Evolutionary conservation across 2,888 invertebrate species (phyloP), one percentile per base, ranked within the genome.

Genomic region (Caenorhabditis sp.): DNA sequence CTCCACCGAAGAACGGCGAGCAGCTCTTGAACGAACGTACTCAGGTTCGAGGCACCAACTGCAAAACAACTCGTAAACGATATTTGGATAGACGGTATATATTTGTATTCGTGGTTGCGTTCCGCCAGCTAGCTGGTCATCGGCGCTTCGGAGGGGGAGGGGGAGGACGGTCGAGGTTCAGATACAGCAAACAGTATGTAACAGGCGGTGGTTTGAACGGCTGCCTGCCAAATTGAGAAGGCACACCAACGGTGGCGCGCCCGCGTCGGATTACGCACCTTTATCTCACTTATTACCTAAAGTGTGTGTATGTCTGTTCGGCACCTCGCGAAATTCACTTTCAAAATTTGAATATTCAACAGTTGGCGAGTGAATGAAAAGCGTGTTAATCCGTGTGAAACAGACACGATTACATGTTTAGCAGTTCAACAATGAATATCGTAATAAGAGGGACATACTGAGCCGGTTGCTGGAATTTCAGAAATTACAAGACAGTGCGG

Each of bases 171-270:
- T 74, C 81, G 82, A 68, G 82, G 77, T 77, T 77, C 77, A 81
- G 79, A 85, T 82, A 81, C 79, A 77, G 85, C 85, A 86, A 86
- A 86, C 75, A 86, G 84, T 82, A 84, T 86, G 86, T 86, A 86
- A 84, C 86, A 84, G 86, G 84, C 83, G 77, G 86, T 85, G 86
- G 84, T 73, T 79, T 80, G 80, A 73, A 82, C 82, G 74, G 69
- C 81, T 74, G 74, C 70, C 69, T 80, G 73, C 68, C 68, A 74
- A 68, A 63, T 73, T 79, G 81, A 81, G 81, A 81, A 81, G 77
- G 81, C 79, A 49, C 68, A 56, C 56, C 47, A 10, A 19, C 47
- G 47, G 19, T 19, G 47, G 47, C 47, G 59, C 69, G 47, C 59
- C 47, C 59, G 47, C 56, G 75, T 28, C 79, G 79, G 79, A 79